Conservation (phyloP, 2,113 vertebrate genomes). For the Phaethornis superciliosus region DNA sequence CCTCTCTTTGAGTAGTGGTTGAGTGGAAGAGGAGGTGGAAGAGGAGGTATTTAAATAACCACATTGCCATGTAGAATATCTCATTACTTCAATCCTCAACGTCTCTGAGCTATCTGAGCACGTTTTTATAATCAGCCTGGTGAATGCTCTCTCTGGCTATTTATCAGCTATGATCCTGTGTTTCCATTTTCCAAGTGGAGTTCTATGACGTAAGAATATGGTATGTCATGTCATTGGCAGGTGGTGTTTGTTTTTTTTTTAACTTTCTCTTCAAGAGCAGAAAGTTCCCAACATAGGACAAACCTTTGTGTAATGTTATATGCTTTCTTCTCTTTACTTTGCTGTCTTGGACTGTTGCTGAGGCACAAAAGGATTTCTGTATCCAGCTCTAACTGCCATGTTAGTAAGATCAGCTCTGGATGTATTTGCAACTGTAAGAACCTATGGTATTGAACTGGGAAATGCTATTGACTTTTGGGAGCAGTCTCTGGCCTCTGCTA, state of each 20-base stretch:
- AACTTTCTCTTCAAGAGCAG: background rate
- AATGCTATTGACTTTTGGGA: background rate
- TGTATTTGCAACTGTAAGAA: background rate
- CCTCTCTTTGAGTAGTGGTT: slow-evolving; percentile 19
- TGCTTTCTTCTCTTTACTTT: background rate
- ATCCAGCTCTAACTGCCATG: background rate
- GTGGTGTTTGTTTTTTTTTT: background rate
- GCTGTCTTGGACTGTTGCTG: background rate
- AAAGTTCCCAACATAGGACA: background rate
- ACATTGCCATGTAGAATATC: background rate
- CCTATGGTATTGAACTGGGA: background rate
- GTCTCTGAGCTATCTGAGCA: slow-evolving; percentile 19
- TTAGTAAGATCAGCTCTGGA: background rate
- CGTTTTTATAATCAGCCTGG: slow-evolving; percentile 14
- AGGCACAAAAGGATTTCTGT: background rate
- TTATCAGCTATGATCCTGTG: background rate
- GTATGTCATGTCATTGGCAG: background rate
- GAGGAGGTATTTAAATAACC: slow-evolving; percentile 43
- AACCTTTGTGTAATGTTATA: background rate
- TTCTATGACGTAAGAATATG: background rate
- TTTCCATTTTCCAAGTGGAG: slow-evolving; percentile 30
- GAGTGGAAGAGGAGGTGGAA: background rate
- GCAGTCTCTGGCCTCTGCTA: background rate
- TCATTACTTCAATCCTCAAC: slow-evolving; percentile 31
- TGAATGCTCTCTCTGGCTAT: slow-evolving; percentile 7